Conservation (phyloP, 2,113 vertebrate species). For the Centrocercus urophasianus region DNA sequence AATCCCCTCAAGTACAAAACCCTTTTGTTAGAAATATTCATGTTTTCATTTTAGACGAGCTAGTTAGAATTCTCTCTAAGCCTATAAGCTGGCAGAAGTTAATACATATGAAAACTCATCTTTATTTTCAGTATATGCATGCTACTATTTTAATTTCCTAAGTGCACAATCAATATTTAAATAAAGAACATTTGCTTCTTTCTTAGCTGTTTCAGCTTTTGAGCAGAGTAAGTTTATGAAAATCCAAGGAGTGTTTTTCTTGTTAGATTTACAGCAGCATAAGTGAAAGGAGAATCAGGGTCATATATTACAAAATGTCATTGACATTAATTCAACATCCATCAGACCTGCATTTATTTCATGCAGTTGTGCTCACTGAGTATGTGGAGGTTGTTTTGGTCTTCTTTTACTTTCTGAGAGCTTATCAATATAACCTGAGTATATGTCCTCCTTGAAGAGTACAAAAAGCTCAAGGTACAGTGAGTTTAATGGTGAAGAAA, state of each 20-base stretch:
- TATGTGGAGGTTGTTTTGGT: neutral
- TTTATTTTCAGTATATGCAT: neutral
- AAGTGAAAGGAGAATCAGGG: slow-evolving; percentile 38
- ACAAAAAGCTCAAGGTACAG: neutral
- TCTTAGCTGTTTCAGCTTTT: slow-evolving; percentile 13
- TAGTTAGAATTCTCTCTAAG: slow-evolving; percentile 44
- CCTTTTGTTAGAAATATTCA: slow-evolving; percentile 22
- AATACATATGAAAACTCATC: slow-evolving; percentile 36
- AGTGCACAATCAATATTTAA: slow-evolving; percentile 49
- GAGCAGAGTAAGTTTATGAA: slow-evolving; percentile 24
- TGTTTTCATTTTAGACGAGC: slow-evolving; percentile 31
- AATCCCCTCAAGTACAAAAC: slow-evolving; percentile 40
- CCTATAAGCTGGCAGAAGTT: slow-evolving; percentile 10
- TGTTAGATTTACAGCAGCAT: slow-evolving; percentile 11
- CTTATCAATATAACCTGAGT: neutral
- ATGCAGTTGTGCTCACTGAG: slow-evolving; percentile 6
- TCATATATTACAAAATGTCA: slow-evolving; percentile 27
- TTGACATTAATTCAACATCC: slow-evolving; percentile 51
- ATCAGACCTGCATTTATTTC: slow-evolving; percentile 51
- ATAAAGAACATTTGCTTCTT: slow-evolving; percentile 24
- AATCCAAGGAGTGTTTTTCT: neutral
- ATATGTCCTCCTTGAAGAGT: neutral
- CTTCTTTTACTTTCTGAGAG: neutral
- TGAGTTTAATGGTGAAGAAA: neutral
- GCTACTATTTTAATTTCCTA: slow-evolving; percentile 41